These are phyloP conservation scores for Nibea albiflora DNA, from an alignment of 2,113 vertebrate species.

Conservation along the genomic window DNA sequence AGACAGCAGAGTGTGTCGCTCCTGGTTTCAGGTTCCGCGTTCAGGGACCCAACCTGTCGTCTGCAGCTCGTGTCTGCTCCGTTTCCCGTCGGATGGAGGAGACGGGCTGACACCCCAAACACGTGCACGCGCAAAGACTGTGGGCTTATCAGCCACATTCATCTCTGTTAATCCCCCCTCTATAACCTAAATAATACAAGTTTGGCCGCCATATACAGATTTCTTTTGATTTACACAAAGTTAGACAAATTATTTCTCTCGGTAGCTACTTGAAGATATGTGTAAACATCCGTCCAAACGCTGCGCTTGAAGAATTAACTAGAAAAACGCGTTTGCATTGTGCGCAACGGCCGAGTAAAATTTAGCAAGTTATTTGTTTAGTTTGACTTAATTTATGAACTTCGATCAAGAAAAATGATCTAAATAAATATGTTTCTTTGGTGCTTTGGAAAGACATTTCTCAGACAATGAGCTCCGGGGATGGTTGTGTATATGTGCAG, in stretches of 20 bases:
- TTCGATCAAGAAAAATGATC: neutral
- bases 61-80: constrained; percentile 54
- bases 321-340: constrained; percentile 3
- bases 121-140: neutral
- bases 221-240: neutral
- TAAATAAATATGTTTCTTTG: neutral
- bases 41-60: constrained; percentile 66
- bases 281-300: constrained; percentile 42
- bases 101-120: constrained; percentile 27
- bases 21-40: constrained; percentile 83
- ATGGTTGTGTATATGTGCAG: neutral
- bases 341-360: constrained; percentile 1
- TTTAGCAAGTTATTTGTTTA: neutral
- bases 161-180: constrained; percentile 7
- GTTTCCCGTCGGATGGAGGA: constrained; percentile 61
- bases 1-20: constrained; percentile 79
- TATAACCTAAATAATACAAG: constrained; percentile 8
- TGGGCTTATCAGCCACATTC: neutral
- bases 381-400: neutral
- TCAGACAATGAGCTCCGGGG: neutral
- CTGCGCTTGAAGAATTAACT: neutral
- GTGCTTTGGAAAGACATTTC: neutral
- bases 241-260: constrained; percentile 28
- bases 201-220: neutral
- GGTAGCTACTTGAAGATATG: constrained; percentile 14